Conservation (phyloP, 2,797 vertebrate species). For the Garrulus glandarius region DNA sequence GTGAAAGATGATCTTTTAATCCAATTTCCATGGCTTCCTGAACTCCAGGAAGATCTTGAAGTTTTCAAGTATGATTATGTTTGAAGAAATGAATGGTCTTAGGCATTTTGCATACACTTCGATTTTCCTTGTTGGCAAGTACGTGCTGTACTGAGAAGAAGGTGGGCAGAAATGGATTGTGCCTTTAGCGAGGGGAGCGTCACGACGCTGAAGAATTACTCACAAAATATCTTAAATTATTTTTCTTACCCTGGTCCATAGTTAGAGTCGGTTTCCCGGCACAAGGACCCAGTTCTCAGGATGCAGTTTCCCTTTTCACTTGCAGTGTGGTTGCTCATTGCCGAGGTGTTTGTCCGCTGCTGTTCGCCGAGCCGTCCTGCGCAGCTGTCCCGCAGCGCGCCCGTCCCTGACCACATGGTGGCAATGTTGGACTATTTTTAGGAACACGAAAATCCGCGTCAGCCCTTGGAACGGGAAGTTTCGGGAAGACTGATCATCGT, state of each 20-base stretch:
- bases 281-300: not conserved
- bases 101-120: conserved; percentile 11
- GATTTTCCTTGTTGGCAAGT: not conserved
- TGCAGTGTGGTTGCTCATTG: not conserved
- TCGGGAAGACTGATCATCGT: not conserved
- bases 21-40: not conserved
- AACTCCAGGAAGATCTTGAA: not conserved
- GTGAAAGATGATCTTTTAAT: conserved; percentile 29
- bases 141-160: not conserved
- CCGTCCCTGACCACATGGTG: conserved; percentile 52
- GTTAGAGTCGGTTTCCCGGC: not conserved
- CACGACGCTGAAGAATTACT: not conserved
- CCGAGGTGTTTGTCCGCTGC: not conserved
- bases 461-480: too few relatives aligned
- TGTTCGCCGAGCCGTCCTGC: not conserved
- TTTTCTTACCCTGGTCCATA: not conserved
- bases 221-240: not conserved
- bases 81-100: conserved; percentile 18
- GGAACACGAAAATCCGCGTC: not conserved
- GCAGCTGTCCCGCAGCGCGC: not conserved
- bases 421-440: conserved; percentile 57
- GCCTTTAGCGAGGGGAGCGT: not conserved
- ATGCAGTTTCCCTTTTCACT: not conserved
- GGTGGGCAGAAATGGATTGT: not conserved
- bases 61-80: not conserved